Base-by-base conservation (phyloP, 2,113 vertebrate genomes). In the Carettochelys insculpta region DNA sequence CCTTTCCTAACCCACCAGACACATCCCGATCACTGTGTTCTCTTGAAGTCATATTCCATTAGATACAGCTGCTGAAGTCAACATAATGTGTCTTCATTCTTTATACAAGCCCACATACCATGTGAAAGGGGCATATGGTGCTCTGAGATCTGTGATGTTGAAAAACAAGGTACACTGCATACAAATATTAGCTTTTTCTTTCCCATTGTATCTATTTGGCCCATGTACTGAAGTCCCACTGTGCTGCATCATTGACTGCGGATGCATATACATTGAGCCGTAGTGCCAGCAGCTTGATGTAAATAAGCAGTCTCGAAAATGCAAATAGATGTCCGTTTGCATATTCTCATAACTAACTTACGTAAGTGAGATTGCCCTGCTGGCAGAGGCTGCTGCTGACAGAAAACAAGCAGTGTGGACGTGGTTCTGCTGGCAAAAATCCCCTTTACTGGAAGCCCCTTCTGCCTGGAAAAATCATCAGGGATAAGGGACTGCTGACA, bases 11-110 rank as follows among this genome's bases (percentile, higher is more conserved):
- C 48, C 65, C 89, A 90, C 11, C 77, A 89, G 92, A 94, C 95
- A 82, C 93, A 95, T 92, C 89, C 92, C 89, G 94, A 92, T 95
- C 87, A 92, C 34, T 90, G 79, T 90, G 53, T 65, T 88, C 76
- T 88, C 43, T 65, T 86, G 73, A 83, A 94, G 90, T 83, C 90
- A 92, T 90, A 77, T 90, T 92, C 83, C 54, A 89, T 56, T 50
- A 90, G 87, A 94, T 94, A 73, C n/a, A 38, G 75, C 93, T 92
- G 80, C 85, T 88, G 54, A 38, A 31, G 76, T 85, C 82, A 48
- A 27, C 34, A 41, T 0, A 78, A 65, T 41, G 87, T 80, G 79
- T 83, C 80, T 90, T 79, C 20, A 27, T 31, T 25, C 54, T 56
- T 77, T 77, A 22, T 52, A 73, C 11, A 6, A 91, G 58, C 80